Percentiles rank a stretch among this genome's conserved stretches.
Evolutionary conservation across 30 jellyfish, hydroid and myxozoan genomes (phyloP).

Genomic region (Aurelia aurita complex sp. Pacific): DNA sequence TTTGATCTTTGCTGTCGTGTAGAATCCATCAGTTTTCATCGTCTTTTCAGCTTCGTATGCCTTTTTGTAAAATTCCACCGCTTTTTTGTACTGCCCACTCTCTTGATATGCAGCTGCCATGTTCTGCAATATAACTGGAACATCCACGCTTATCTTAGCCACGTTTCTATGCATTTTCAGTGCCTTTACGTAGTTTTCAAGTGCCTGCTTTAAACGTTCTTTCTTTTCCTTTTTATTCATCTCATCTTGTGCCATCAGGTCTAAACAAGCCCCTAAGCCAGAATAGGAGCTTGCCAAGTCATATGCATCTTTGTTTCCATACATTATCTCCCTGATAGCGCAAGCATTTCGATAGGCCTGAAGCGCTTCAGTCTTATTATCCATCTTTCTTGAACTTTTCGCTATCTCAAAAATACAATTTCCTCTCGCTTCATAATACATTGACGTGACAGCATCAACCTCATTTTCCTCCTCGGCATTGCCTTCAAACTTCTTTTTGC

Average conservation of each 20-base stretch:
- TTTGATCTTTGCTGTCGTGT: slow-evolving; percentile 22
- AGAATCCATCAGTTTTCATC: slow-evolving; percentile 7
- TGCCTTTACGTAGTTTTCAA: slow-evolving; percentile 10
- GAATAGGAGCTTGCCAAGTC: slow-evolving; percentile 13
- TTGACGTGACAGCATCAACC: neutral
- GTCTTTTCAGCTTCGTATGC: slow-evolving; percentile 23
- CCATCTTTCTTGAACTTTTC: slow-evolving; percentile 8
- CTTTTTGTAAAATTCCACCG: slow-evolving; percentile 19
- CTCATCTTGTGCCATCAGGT: slow-evolving; percentile 3
- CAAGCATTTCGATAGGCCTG: slow-evolving; percentile 3
- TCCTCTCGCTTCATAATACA: slow-evolving; percentile 30
- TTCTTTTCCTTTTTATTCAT: neutral
- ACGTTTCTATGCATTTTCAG: slow-evolving; percentile 2
- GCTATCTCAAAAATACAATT: neutral
- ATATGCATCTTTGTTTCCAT: neutral
- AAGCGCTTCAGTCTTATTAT: slow-evolving; percentile 16
- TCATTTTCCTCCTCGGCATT: neutral
- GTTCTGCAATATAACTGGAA: slow-evolving; percentile 20
- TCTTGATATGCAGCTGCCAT: slow-evolving; percentile 26
- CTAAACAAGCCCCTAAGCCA: slow-evolving; percentile 28
- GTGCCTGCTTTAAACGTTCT: slow-evolving; percentile 11
- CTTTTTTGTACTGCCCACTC: slow-evolving; percentile 22
- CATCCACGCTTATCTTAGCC: neutral
- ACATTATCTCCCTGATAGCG: neutral
- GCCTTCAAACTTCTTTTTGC: neutral